These are phyloP conservation scores for Danaus plexippus DNA, from an alignment of 1,140 invertebrate species.

Conservation along the genomic window DNA sequence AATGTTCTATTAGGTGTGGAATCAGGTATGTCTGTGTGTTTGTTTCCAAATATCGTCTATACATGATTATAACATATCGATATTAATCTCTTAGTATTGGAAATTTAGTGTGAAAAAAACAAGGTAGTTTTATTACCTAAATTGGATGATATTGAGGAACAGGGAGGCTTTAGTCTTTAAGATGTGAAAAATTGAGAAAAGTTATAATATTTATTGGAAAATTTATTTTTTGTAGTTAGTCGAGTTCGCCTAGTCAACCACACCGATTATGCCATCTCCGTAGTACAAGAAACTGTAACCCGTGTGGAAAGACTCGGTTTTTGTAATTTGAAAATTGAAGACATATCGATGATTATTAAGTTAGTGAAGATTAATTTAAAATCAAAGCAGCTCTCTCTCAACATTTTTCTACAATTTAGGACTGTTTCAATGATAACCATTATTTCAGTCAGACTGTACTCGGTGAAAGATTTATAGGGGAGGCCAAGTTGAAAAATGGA, in stretches of 20 bases:
- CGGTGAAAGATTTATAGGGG: constrained; percentile 11
- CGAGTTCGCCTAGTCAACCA: constrained; percentile 25
- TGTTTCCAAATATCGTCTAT: too few species aligned
- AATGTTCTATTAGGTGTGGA: too few species aligned
- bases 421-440: not conserved
- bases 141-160: too few species aligned
- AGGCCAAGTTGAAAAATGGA: constrained; percentile 23
- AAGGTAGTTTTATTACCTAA: too few species aligned
- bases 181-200: too few species aligned
- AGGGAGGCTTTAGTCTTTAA: too few species aligned
- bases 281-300: constrained; percentile 25
- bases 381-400: not conserved
- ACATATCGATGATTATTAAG: constrained; percentile 24
- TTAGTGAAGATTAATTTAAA: constrained; percentile 13
- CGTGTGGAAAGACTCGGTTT: constrained; percentile 20
- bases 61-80: not conserved
- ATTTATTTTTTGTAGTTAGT: constrained; percentile 17
- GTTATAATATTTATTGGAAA: constrained; percentile 26
- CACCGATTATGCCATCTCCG: constrained; percentile 20
- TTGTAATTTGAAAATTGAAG: constrained; percentile 23
- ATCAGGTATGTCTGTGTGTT: too few species aligned
- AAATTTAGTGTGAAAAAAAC: not conserved
- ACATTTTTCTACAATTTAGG: not conserved
- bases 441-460: constrained; percentile 27
- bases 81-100: not conserved